phyloP scores from a whole-genome alignment of 2,888 invertebrate species.

The Troides helena region DNA sequence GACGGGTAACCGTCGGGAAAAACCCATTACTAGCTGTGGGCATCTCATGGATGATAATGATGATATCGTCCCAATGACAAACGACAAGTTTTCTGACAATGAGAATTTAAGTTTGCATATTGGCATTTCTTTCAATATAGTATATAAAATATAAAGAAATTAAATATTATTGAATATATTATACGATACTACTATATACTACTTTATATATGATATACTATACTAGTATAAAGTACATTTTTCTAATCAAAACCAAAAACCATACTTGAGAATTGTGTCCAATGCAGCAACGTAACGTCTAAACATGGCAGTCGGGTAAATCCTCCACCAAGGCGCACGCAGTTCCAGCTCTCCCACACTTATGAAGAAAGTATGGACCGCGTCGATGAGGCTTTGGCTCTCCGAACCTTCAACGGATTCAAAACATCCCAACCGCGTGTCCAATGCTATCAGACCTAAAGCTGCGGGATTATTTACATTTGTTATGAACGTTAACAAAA shows the following conservation, averaged over 20 bases:
- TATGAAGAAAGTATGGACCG: slow-evolving; percentile 83
- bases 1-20: too few relatives aligned
- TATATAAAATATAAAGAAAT: too few relatives aligned
- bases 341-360: slow-evolving; percentile 84
- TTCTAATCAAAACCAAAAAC: not conserved
- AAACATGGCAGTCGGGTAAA: slow-evolving; percentile 83
- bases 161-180: too few relatives aligned
- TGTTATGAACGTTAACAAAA: not conserved
- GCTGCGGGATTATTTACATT: slow-evolving; percentile 60
- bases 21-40: too few relatives aligned
- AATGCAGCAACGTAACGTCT: slow-evolving; percentile 82
- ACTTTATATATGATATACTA: too few relatives aligned
- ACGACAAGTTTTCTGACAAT: too few relatives aligned
- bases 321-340: slow-evolving; percentile 84
- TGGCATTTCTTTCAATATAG: too few relatives aligned
- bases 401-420: slow-evolving; percentile 78
- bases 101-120: too few relatives aligned
- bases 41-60: too few relatives aligned
- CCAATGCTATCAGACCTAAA: slow-evolving; percentile 83
- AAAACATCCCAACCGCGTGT: slow-evolving; percentile 83
- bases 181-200: too few relatives aligned
- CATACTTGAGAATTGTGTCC: slow-evolving; percentile 84
- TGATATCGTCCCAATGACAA: too few relatives aligned
- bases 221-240: too few relatives aligned
- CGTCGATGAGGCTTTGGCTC: slow-evolving; percentile 83